phyloP scores from a whole-genome alignment of 2,797 vertebrate genomes.

The Crenichthys baileyi region DNA sequence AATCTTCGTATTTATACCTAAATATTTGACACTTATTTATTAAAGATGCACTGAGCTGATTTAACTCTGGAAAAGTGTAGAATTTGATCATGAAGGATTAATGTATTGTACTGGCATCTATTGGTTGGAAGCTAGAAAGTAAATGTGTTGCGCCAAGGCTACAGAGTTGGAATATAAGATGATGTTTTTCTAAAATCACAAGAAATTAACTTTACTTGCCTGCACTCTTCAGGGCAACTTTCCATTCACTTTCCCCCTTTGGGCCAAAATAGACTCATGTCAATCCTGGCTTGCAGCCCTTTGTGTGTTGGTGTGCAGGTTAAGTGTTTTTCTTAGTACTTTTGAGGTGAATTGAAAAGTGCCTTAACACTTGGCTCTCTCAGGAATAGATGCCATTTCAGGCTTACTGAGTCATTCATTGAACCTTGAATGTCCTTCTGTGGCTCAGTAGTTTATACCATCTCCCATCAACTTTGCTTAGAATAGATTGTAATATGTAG shows the following conservation, averaged over 20 bases:
- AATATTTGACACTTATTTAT: too few relatives aligned
- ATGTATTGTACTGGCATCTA: neutral
- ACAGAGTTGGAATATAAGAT: neutral
- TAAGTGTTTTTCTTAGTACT: constrained; percentile 76
- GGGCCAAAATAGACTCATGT: constrained; percentile 57
- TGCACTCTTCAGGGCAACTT: constrained; percentile 47
- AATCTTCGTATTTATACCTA: too few relatives aligned
- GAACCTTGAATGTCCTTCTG: constrained; percentile 56
- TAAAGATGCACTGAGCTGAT: neutral
- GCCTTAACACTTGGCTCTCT: constrained; percentile 65
- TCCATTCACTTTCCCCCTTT: constrained; percentile 48
- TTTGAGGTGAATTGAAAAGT: constrained; percentile 68
- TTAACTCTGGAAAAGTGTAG: neutral
- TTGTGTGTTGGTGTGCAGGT: constrained; percentile 63
- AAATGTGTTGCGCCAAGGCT: neutral
- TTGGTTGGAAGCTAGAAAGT: neutral
- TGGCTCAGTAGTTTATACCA: constrained; percentile 36
- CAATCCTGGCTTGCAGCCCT: constrained; percentile 47
- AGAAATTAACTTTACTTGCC: constrained; percentile 45
- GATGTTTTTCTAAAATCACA: neutral
- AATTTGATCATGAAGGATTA: neutral
- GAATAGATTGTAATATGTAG: constrained; percentile 20
- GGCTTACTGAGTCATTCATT: constrained; percentile 63
- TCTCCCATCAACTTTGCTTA: constrained; percentile 47
- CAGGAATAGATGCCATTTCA: constrained; percentile 68